Conservation (phyloP, 2,797 vertebrate species). For the Chelidonichthys spinosus region DNA sequence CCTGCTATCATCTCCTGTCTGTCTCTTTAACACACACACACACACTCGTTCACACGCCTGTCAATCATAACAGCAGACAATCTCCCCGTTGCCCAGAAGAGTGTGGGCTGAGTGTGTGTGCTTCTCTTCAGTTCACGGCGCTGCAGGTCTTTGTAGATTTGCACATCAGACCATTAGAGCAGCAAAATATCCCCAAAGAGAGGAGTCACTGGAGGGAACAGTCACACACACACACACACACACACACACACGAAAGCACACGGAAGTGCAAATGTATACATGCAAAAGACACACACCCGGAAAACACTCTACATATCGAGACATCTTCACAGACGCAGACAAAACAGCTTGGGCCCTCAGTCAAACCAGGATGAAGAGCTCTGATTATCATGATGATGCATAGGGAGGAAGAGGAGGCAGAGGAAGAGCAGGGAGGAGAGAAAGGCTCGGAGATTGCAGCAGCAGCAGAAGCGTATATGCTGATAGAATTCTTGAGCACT, state of each 20-base stretch:
- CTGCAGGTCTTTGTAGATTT: constrained; percentile 67
- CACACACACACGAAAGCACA: neutral
- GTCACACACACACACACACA: constrained; percentile 9
- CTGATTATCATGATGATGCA: neutral
- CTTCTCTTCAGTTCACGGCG: constrained; percentile 49
- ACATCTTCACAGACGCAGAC: constrained; percentile 37
- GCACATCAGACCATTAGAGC: constrained; percentile 66
- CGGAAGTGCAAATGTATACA: neutral
- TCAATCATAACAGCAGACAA: constrained; percentile 66
- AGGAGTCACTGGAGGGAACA: constrained; percentile 1
- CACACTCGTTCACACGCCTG: constrained; percentile 40
- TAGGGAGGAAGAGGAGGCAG: constrained; percentile 11
- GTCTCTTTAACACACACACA: constrained; percentile 21
- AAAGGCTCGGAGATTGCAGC: constrained; percentile 3
- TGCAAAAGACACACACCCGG: neutral
- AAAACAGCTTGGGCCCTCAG: constrained; percentile 14
- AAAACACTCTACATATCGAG: constrained; percentile 17
- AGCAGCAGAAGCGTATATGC: neutral
- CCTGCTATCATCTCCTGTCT: constrained; percentile 47
- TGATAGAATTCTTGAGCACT: constrained; percentile 50
- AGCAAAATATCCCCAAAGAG: constrained; percentile 58
- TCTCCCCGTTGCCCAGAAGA: constrained; percentile 49
- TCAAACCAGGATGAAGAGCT: neutral
- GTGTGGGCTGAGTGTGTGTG: constrained; percentile 35
- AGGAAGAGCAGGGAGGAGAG: neutral